Evolutionary conservation across 2,797 vertebrate genomes (phyloP).

Genomic region (Sebastes glaucus): DNA sequence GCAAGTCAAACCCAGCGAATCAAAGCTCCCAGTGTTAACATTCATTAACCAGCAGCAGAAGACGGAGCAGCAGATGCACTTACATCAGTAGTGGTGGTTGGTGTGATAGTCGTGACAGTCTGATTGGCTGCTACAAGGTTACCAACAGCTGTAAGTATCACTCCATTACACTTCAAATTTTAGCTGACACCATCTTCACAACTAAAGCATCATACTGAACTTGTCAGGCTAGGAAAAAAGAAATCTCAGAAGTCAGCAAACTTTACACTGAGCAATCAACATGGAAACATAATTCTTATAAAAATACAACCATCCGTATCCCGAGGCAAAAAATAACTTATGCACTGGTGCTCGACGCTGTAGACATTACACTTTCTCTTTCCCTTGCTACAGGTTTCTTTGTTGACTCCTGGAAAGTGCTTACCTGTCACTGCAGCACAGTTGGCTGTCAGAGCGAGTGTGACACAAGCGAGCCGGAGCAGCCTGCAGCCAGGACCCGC

Average conservation of each 20-base stretch:
- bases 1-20: constrained; percentile 5
- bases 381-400: constrained; percentile 64
- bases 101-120: constrained; percentile 39
- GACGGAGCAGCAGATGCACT: constrained; percentile 39
- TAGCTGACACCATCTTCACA: constrained; percentile 45
- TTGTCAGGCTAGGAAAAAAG: constrained; percentile 41
- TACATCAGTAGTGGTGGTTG: constrained; percentile 33
- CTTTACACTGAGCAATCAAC: constrained; percentile 70
- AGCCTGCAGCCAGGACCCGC: constrained; percentile 74
- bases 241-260: constrained; percentile 71
- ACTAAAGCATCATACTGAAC: constrained; percentile 32
- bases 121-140: constrained; percentile 46
- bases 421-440: constrained; percentile 78
- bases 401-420: constrained; percentile 76
- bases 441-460: constrained; percentile 73
- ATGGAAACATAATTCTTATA: constrained; percentile 67
- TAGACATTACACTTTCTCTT: constrained; percentile 52
- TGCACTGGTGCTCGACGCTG: constrained; percentile 42
- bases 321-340: constrained; percentile 69
- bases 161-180: constrained; percentile 23
- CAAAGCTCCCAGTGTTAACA: background rate
- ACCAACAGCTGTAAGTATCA: constrained; percentile 54
- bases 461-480: constrained; percentile 68
- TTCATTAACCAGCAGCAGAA: constrained; percentile 29
- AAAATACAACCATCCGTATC: constrained; percentile 67